Base-by-base conservation (phyloP, 2,888 invertebrate genomes). In the Dynastes tityus region DNA sequence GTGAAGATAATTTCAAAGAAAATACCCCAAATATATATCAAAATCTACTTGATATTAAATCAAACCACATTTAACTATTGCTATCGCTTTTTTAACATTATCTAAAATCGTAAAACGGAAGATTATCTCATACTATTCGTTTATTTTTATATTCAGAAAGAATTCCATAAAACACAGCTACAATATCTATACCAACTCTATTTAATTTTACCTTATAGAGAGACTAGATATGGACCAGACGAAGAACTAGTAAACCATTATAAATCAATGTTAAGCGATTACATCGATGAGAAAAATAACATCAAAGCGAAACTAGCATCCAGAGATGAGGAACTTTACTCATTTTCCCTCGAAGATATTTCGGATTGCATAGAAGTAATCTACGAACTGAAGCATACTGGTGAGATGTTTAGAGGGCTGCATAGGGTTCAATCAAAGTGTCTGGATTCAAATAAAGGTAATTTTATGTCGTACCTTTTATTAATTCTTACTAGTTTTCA, bases 321-420 rank as follows among this genome's bases (percentile, higher is more conserved):
- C 22, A 77, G 70, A 58, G 68, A 49, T 61, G 70, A 70, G 5
- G 78, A 78, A 16, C 53, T 40, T 5, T 65, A 73, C n/a, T 64
- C 73, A 0, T 71, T 84, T 0, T 82, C 82, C 22, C 80, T 85
- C 0, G 79, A 85, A 77, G 82, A 83, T 45, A 81, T 86, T 55
- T 78, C 78, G 22, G 80, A 81, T 0, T 78, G 78, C 9, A 82
- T 85, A 53, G 77, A 84, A 32, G 80, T 82, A 27, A 79, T 87
- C 51, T 86, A 84, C 78, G 81, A 82, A 5, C 77, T 86, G 27
- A 83, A 84, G 68, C 82, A 85, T 53, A 84, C 83, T 40, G 87
- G 87, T 0, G 80, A 82, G 49, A 85, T 85, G 77, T 84, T 86
- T 27, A 84, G 82, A 63, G 84, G 85, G 71, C 77, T 87, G n/a